Conservation (phyloP, 1,140 invertebrate species). For the Babylonia areolata region DNA sequence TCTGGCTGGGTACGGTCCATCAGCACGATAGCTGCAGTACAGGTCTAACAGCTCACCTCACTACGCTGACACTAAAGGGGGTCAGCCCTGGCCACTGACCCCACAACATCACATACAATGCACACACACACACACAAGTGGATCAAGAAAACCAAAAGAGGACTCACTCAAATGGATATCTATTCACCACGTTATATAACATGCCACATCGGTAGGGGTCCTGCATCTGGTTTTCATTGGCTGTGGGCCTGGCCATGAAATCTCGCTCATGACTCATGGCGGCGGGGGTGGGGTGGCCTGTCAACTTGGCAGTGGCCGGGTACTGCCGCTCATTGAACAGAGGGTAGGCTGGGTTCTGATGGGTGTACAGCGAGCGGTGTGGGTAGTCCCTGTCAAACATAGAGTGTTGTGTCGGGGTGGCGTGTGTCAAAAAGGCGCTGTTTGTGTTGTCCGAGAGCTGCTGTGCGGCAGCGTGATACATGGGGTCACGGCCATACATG, state of each 20-base stretch:
- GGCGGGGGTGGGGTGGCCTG: conserved; percentile 51
- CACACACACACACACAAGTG: not conserved
- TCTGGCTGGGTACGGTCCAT: not conserved
- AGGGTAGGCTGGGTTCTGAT: conserved; percentile 68
- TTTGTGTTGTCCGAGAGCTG: conserved; percentile 68
- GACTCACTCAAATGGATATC: conserved; percentile 53
- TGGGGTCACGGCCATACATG: conserved; percentile 63
- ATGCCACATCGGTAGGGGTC: conserved; percentile 72
- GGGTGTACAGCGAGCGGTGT: conserved; percentile 63
- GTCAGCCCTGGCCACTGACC: not conserved
- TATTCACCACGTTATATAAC: conserved; percentile 73
- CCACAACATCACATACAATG: not conserved
- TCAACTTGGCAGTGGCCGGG: conserved; percentile 60
- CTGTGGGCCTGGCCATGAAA: conserved; percentile 60
- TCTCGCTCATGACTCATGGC: conserved; percentile 62
- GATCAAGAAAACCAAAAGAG: not conserved
- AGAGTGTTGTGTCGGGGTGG: conserved; percentile 66
- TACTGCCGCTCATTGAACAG: conserved; percentile 68
- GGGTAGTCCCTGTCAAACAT: conserved; percentile 70
- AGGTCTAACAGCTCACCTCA: not conserved
- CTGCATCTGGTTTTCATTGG: conserved; percentile 62
- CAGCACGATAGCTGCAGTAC: not conserved
- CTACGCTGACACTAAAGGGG: not conserved
- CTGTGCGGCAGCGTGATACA: conserved; percentile 61
- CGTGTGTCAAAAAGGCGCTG: conserved; percentile 68